phyloP scores from a whole-genome alignment of 2,113 vertebrate species.

The Ageneiosus marmoratus region DNA sequence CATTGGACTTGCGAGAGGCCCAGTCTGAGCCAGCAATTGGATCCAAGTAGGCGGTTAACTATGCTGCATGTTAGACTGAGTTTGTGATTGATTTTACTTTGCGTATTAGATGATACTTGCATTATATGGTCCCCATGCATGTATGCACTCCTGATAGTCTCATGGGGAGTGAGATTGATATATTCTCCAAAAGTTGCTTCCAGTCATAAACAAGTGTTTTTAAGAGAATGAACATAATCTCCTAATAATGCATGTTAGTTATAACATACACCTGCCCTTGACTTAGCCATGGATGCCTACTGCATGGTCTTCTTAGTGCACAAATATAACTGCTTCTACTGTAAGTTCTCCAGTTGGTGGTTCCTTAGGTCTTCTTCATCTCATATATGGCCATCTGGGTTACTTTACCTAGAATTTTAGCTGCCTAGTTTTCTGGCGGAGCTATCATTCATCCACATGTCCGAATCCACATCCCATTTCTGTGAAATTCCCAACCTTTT shows the following conservation, averaged over 20 bases:
- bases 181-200: background rate
- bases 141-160: slow-evolving; percentile 27
- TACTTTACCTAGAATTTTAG: background rate
- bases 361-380: background rate
- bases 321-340: background rate
- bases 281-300: background rate
- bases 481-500: background rate
- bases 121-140: slow-evolving; percentile 36
- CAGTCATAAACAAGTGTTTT: background rate
- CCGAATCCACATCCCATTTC: slow-evolving; percentile 5
- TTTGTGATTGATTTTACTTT: slow-evolving; percentile 39
- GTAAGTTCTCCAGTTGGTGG: background rate
- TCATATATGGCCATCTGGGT: background rate
- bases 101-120: slow-evolving; percentile 19
- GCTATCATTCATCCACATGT: slow-evolving; percentile 9
- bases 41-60: slow-evolving; percentile 54
- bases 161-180: background rate
- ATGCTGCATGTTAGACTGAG: slow-evolving; percentile 56
- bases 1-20: slow-evolving; percentile 59
- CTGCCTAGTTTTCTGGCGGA: background rate
- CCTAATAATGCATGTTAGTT: slow-evolving; percentile 27
- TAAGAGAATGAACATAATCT: slow-evolving; percentile 12
- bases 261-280: slow-evolving; percentile 10
- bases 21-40: slow-evolving; percentile 54
- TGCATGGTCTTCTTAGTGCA: slow-evolving; percentile 38